These are phyloP conservation scores for Dascillus cervinus DNA, from an alignment of 2,888 invertebrate genomes.

Conservation along the genomic window DNA sequence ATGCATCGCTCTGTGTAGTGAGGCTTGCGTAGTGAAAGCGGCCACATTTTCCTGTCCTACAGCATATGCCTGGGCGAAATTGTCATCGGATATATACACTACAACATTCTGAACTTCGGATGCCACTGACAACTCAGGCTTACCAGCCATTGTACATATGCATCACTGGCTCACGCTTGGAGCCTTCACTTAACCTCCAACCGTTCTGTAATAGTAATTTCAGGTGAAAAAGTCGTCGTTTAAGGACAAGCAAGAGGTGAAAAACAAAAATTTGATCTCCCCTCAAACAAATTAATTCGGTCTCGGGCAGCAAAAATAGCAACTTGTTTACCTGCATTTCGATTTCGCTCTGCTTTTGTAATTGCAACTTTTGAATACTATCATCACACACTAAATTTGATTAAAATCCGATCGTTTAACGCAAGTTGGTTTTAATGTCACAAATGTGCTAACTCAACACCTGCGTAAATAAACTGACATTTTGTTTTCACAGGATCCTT, in stretches of 20 bases:
- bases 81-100: constrained; percentile 52
- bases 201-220: constrained; percentile 35
- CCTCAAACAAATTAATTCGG: no score
- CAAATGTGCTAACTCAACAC: constrained; percentile 37
- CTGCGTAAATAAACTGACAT: constrained; percentile 36
- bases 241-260: neutral
- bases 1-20: constrained; percentile 30
- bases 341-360: constrained; percentile 35
- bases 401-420: constrained; percentile 6
- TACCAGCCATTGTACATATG: constrained; percentile 69
- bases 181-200: constrained; percentile 39
- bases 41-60: constrained; percentile 44
- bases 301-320: constrained; percentile 8
- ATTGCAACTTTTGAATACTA: constrained; percentile 34
- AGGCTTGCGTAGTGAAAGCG: constrained; percentile 19
- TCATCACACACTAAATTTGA: constrained; percentile 37
- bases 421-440: constrained; percentile 12
- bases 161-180: constrained; percentile 59
- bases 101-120: constrained; percentile 50
- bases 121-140: constrained; percentile 61
- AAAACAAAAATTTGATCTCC: no score
- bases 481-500: constrained; percentile 21
- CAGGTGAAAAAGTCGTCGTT: constrained; percentile 9
- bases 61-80: constrained; percentile 47
- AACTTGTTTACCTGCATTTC: constrained; percentile 44